phyloP scores from a whole-genome alignment of 92 coral and sea anemone species.

The Palythoa grandis region DNA sequence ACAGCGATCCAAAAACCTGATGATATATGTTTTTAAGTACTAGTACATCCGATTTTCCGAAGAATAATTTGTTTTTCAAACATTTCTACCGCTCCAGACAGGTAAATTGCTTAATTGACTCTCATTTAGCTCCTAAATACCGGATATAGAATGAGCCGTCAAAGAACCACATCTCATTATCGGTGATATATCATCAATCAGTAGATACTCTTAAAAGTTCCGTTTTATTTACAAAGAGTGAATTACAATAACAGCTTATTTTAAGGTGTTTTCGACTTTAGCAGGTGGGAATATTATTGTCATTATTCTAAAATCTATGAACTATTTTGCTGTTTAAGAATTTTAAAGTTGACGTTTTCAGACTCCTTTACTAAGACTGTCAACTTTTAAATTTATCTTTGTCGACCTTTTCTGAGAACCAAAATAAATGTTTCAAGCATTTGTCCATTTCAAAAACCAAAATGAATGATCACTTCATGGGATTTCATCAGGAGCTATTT shows the following conservation, averaged over 20 bases:
- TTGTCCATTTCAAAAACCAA: too few relatives aligned
- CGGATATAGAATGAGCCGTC: slow-evolving; percentile 30
- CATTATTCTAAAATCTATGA: too few relatives aligned
- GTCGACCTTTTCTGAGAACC: not conserved
- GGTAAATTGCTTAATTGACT: slow-evolving; percentile 1
- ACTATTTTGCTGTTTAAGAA: too few relatives aligned
- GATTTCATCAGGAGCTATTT: not conserved
- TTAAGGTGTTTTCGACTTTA: not conserved
- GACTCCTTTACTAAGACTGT: too few relatives aligned
- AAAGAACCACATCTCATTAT: slow-evolving; percentile 49
- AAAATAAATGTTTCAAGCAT: too few relatives aligned
- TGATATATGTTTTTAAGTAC: too few relatives aligned
- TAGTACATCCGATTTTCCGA: not conserved
- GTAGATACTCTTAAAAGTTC: not conserved
- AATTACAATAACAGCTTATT: slow-evolving; percentile 29
- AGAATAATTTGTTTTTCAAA: slow-evolving; percentile 12
- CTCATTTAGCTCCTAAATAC: slow-evolving; percentile 10
- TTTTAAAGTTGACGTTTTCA: too few relatives aligned
- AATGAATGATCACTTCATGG: not conserved
- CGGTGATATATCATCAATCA: slow-evolving; percentile 7
- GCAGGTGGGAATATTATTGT: not conserved
- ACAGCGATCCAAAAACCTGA: not conserved
- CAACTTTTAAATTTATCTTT: too few relatives aligned
- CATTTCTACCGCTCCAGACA: slow-evolving; percentile 5
- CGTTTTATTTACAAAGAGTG: slow-evolving; percentile 38